A percentile compares a stretch with the other conserved stretches of the same genome.
Conservation (phyloP, 2,888 invertebrate genomes). For the Iphiclides podalirius region DNA sequence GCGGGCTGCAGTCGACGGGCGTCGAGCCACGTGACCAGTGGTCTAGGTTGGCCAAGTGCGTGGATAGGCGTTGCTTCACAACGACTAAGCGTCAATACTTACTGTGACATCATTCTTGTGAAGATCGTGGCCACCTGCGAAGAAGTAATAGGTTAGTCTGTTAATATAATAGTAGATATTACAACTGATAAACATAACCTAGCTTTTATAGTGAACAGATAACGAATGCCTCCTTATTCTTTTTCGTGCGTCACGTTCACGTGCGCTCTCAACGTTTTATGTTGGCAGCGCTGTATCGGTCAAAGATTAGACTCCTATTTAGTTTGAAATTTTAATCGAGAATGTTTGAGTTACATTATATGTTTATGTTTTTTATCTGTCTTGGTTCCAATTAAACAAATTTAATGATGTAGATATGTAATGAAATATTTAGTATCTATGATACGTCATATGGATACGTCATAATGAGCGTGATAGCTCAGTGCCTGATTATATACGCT, state of each 20-base stretch:
- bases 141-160: constrained; percentile 33
- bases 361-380: neutral
- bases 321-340: constrained; percentile 1
- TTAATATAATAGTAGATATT: constrained; percentile 29
- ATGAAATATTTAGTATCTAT: too few relatives aligned
- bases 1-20: constrained; percentile 39
- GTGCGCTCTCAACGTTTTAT: constrained; percentile 26
- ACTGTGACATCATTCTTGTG: constrained; percentile 31
- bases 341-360: neutral
- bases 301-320: constrained; percentile 16
- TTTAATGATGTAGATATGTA: too few relatives aligned
- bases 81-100: constrained; percentile 19
- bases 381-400: too few relatives aligned
- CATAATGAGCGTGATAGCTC: too few relatives aligned
- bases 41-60: constrained; percentile 25
- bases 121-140: constrained; percentile 29
- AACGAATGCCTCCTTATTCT: constrained; percentile 16
- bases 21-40: constrained; percentile 45
- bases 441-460: too few relatives aligned
- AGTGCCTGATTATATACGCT: too few relatives aligned
- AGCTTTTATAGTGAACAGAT: constrained; percentile 18
- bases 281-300: constrained; percentile 30
- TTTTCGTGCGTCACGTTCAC: constrained; percentile 22
- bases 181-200: constrained; percentile 26
- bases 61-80: constrained; percentile 23